Evolutionary conservation across 37 sponge, comb jelly and placozoan species (phyloP).

Genomic region (Tethya wilhelma): DNA sequence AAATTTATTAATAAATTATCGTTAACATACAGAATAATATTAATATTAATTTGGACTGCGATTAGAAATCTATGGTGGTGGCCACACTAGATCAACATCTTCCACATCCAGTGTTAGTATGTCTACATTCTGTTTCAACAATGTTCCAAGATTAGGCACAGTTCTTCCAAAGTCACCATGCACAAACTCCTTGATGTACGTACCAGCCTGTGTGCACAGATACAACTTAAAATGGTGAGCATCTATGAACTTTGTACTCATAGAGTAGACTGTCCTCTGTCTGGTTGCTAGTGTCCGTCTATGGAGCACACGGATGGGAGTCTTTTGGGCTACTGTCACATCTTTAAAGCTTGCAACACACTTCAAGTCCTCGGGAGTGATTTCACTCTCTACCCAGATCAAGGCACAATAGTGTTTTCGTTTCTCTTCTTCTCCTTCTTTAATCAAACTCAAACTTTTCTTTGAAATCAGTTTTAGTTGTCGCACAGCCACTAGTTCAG

Average conservation of each 20-base stretch:
- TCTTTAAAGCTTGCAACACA: slow-evolving; percentile 45
- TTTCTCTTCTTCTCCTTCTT: slow-evolving; percentile 93
- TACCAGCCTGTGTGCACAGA: slow-evolving; percentile 90
- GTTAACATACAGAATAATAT: no score
- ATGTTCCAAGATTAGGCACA: slow-evolving; percentile 72
- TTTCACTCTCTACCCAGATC: slow-evolving; percentile 38
- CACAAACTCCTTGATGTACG: slow-evolving; percentile 99
- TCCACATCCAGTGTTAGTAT: slow-evolving; percentile 89
- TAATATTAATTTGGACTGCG: no score
- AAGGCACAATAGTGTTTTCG: slow-evolving; percentile 83
- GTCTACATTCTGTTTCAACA: slow-evolving; percentile 76
- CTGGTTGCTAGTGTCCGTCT: slow-evolving; percentile 77
- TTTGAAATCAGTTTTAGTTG: slow-evolving; percentile 57
- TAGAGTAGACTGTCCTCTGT: slow-evolving; percentile 51
- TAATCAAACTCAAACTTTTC: slow-evolving; percentile 52
- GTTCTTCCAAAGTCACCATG: slow-evolving; percentile 98
- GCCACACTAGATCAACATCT: slow-evolving; percentile 82
- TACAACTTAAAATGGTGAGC: slow-evolving; percentile 73
- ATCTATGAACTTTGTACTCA: slow-evolving; percentile 53
- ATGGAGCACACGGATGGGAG: slow-evolving; percentile 96
- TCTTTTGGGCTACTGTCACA: slow-evolving; percentile 79
- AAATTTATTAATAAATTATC: no score
- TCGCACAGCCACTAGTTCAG: slow-evolving; percentile 45
- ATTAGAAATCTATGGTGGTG: slow-evolving; percentile 25
- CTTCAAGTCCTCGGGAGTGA: slow-evolving; percentile 38